Conservation (phyloP, 2,113 vertebrate genomes). For the Nothoprocta perdicaria region DNA sequence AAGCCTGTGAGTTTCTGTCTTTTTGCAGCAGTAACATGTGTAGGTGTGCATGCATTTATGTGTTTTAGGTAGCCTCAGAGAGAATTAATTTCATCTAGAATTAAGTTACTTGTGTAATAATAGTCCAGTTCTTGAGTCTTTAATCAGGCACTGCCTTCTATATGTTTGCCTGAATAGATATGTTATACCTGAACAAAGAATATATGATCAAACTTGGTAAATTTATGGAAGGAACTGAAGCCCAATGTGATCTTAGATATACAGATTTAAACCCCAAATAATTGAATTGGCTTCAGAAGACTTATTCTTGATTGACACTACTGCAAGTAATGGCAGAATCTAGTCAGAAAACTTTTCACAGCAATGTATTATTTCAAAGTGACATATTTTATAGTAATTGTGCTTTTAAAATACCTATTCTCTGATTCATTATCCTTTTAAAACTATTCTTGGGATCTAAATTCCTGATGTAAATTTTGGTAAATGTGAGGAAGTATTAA, state of each 20-base stretch:
- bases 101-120: neutral
- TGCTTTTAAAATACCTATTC: neutral
- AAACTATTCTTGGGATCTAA: neutral
- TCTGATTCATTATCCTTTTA: neutral
- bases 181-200: neutral
- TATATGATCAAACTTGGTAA: neutral
- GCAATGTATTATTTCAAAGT: neutral
- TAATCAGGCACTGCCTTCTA: neutral
- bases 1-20: neutral
- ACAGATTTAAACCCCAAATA: neutral
- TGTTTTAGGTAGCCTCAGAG: neutral
- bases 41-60: fast-evolving
- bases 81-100: neutral
- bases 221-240: neutral
- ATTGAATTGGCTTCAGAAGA: neutral
- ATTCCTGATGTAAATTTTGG: neutral
- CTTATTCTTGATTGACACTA: neutral
- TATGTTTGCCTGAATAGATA: neutral
- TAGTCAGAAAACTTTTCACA: neutral
- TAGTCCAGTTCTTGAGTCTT: neutral
- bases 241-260: neutral
- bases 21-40: neutral
- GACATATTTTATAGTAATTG: neutral
- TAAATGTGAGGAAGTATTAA: conserved; percentile 14
- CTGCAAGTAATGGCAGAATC: neutral